phyloP scores from a whole-genome alignment of 2,113 vertebrate species.

The Dipodomys stephensi region DNA sequence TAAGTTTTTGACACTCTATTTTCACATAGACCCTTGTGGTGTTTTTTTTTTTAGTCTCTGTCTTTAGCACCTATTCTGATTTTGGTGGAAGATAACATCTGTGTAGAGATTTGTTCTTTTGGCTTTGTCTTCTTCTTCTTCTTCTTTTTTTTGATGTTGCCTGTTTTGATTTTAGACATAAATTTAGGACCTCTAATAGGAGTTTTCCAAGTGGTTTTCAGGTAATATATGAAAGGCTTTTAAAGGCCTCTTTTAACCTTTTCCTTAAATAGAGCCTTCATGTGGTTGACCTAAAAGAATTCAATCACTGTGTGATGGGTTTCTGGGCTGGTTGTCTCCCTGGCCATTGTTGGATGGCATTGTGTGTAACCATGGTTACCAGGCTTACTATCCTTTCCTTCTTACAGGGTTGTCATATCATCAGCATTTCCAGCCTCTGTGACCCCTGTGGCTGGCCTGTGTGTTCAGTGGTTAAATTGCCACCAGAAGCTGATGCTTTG shows the following conservation, averaged over 20 bases:
- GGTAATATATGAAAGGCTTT: neutral
- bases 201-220: conserved; percentile 23
- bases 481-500: neutral
- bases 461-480: neutral
- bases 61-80: neutral
- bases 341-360: neutral
- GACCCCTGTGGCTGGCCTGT: neutral
- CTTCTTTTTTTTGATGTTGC: neutral
- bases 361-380: conserved; percentile 4
- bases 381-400: neutral
- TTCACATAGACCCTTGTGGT: neutral
- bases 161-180: neutral
- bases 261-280: neutral
- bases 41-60: neutral
- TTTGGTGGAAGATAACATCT: neutral
- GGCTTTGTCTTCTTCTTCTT: too few relatives aligned
- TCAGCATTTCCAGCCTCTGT: neutral
- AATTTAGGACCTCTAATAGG: neutral
- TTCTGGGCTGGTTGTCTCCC: neutral
- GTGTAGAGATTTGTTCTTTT: neutral
- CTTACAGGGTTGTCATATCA: neutral
- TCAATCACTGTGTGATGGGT: neutral
- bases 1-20: conserved; percentile 25
- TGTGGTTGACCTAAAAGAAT: neutral
- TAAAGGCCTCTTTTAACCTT: neutral